Base-by-base conservation (phyloP, 2,113 vertebrate genomes). In the Fulica atra region DNA sequence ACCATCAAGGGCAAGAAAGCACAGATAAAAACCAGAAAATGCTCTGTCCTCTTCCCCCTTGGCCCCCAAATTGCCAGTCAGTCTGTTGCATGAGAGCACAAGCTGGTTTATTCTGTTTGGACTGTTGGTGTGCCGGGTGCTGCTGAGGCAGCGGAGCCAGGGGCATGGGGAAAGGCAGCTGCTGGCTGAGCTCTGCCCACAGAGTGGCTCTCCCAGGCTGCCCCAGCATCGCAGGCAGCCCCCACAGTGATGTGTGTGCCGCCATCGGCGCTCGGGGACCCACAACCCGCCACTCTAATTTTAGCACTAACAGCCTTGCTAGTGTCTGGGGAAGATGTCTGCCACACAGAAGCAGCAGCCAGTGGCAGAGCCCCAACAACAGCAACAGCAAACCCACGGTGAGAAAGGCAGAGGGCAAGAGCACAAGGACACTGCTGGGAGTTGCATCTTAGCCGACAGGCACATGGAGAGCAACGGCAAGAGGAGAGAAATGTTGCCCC, bases 121-220 rank as follows among this genome's bases (percentile, higher is more conserved):
- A 9, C 9, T 24, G 3, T 1, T 0, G 0, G 17, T 7, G 33
- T 26, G 21, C 16, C 0, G 3, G 46, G n/a, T 77, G 63, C 10
- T 3, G 1, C 38, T 1, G 2, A n/a, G 33, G 77, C 31, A 35
- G 40, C 29, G 7, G 69, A 68, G 35, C 1, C 26, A 35, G 12
- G 56, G 50, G 5, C 2, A 2, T 0, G 0, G 40, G 44, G 9
- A 7, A 7, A 46, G 48, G 46, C 82, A 66, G 77, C 51, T 68
- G 73, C 54, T 23, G 77, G 42, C 33, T 59, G 28, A 6, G 6
- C 50, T 57, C 26, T 7, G 70, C 57, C 42, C 21, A 44, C 59
- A 60, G 51, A 40, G n/a, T 1, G 5, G 38, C 61, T 61, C 40
- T 16, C 13, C 8, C 48, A 13, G 40, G 64, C 46, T 60, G 59